Conservation (phyloP, 2,888 invertebrate genomes). For the Pantelozetes paolii region DNA sequence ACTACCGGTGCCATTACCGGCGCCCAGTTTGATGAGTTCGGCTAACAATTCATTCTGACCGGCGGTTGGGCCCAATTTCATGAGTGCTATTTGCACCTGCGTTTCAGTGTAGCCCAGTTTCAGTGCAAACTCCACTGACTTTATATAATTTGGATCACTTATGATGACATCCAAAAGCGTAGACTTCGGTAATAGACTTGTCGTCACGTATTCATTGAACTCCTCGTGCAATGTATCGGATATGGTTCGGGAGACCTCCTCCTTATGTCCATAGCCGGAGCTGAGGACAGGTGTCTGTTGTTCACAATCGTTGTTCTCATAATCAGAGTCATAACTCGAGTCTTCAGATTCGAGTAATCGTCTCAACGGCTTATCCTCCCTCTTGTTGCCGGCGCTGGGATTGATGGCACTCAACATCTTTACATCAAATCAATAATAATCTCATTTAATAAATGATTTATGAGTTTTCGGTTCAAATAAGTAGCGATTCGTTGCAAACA, state of each 20-base stretch:
- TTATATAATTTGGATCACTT: conserved; percentile 54
- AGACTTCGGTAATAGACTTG: neutral
- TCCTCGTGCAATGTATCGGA: conserved; percentile 80
- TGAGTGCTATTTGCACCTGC: conserved; percentile 73
- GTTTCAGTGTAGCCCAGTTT: conserved; percentile 87
- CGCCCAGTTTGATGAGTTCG: conserved; percentile 73
- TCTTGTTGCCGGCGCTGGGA: conserved; percentile 20
- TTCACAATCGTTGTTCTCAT: conserved; percentile 55
- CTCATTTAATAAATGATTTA: neutral
- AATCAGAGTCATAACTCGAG: conserved; percentile 79
- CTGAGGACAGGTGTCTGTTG: neutral
- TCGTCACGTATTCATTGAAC: conserved; percentile 66
- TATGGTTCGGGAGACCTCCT: conserved; percentile 73
- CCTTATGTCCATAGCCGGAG: conserved; percentile 55
- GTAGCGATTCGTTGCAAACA: neutral
- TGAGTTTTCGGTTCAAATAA: neutral
- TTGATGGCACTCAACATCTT: conserved; percentile 30
- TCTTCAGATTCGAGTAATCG: conserved; percentile 60
- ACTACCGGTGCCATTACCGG: conserved; percentile 24
- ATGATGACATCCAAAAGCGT: conserved; percentile 42
- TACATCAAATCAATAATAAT: neutral
- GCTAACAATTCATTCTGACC: conserved; percentile 80
- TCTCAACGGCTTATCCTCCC: conserved; percentile 24
- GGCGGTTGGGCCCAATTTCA: conserved; percentile 76
- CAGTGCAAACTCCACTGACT: conserved; percentile 79